Base-by-base conservation (phyloP, 2,113 vertebrate genomes). In the Saimiri boliviensis region DNA sequence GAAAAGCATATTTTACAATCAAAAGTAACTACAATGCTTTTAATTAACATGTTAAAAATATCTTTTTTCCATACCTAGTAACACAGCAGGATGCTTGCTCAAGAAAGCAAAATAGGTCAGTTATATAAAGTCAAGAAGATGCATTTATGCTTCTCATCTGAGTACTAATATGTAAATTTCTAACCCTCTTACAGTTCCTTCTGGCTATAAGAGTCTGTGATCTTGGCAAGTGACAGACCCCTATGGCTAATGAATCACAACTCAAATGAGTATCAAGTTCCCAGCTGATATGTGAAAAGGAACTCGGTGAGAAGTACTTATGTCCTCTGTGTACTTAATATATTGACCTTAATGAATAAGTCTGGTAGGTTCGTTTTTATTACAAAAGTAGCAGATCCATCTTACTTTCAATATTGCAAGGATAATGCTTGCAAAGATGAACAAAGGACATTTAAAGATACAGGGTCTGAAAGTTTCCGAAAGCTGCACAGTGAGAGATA, bases 341-440 rank as follows among this genome's bases (percentile, higher is more conserved):
- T 66, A 70, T 89, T 74, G 66, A 94, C 63, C 60, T 92, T 91
- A 96, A 97, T 92, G 42, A 85, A 76, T 89, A 68, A 45, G 32
- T 40, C 58, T 68, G 11, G 23, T 32, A 10, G 58, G 17, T 37
- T 8, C 4, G 94, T 96, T 97, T 96, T 40, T 40, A 93, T 89
- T 88, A 92, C 47, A 91, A 96, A 96, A 86, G 73, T 32, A 84
- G 17, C 81, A 95, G 37, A 84, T 20, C 42, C 60, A 32, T 3
- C 60, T 80, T 76, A 20, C 66, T 89, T 91, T 96, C 83, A 86
- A 2, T 81, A 49, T 45, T 56, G 42, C 4, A 86, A 94, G 73
- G 40, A 49, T 12, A 56, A 19, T 74, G 42, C 52, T 35, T 85
- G 70, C 11, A 76, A 91, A 94, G 37, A 11, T 84, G 56, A 96